A percentile compares a stretch with the other conserved stretches of the same genome.
phyloP scores from a whole-genome alignment of 2,797 vertebrate species.

The Cyclura pinguis region DNA sequence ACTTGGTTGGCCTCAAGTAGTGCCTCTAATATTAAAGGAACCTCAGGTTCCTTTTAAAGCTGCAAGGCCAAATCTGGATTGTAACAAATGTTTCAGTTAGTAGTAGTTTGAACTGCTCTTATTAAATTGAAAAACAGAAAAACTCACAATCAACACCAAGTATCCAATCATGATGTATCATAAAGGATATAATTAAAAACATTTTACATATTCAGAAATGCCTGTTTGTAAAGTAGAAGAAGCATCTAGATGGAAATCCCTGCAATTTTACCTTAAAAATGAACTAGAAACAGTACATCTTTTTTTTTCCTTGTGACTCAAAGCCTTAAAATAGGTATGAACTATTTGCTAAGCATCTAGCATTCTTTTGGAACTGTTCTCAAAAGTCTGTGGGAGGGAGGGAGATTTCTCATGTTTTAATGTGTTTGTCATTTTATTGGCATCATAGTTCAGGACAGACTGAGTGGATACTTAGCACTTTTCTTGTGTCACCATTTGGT shows the following conservation, averaged over 20 bases:
- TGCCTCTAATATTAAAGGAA: no score
- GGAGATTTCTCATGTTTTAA: background rate
- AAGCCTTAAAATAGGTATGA: background rate
- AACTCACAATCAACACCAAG: no score
- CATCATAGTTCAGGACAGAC: background rate
- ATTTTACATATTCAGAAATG: background rate
- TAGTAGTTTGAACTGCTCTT: no score
- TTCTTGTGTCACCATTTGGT: slow-evolving; percentile 11
- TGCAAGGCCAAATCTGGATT: no score
- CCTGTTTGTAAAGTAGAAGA: background rate
- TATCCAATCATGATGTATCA: background rate
- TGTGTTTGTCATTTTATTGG: slow-evolving; percentile 22
- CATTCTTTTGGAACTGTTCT: background rate
- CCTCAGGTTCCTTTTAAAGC: no score
- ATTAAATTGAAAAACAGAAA: no score
- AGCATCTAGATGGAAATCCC: background rate
- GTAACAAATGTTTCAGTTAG: no score
- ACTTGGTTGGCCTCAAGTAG: no score
- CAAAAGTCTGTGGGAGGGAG: background rate
- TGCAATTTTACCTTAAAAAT: background rate
- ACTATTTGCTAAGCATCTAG: background rate
- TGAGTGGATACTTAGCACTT: slow-evolving; percentile 28
- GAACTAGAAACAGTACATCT: background rate
- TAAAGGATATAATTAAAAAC: background rate
- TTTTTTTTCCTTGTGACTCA: background rate